These are phyloP conservation scores for Andrena cerasifolii DNA, from an alignment of 1,140 invertebrate genomes.

Conservation along the genomic window DNA sequence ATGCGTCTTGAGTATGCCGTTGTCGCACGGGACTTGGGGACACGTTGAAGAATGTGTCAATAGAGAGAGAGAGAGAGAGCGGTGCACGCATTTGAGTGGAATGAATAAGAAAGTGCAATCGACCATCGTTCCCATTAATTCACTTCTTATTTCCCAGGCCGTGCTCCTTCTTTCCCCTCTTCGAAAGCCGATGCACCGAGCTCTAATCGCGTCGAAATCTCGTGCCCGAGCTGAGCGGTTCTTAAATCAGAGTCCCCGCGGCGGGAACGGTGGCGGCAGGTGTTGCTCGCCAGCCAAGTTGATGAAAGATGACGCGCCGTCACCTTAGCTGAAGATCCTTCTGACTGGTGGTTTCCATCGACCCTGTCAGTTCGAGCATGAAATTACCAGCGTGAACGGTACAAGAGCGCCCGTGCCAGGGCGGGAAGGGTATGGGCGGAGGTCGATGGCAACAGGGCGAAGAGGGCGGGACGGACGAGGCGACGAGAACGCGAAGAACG, in stretches of 20 bases:
- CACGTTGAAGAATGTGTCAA: too few relatives aligned
- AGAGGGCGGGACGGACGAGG: slow-evolving; percentile 1
- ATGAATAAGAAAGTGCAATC: too few relatives aligned
- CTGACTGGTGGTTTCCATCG: slow-evolving; percentile 64
- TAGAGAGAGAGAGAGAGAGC: too few relatives aligned
- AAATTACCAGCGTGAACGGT: slow-evolving; percentile 62
- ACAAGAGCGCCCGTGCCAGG: slow-evolving; percentile 43
- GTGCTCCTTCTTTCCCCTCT: neutral
- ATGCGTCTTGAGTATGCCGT: too few relatives aligned
- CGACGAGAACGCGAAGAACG: neutral
- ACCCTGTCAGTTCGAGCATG: slow-evolving; percentile 67
- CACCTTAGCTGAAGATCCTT: slow-evolving; percentile 59
- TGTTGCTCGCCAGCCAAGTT: slow-evolving; percentile 56
- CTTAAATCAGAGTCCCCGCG: slow-evolving; percentile 15
- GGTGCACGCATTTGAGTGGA: too few relatives aligned
- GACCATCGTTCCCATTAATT: too few relatives aligned
- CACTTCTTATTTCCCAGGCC: neutral
- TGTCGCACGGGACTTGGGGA: too few relatives aligned
- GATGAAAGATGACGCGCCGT: slow-evolving; percentile 67
- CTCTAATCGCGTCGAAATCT: neutral
- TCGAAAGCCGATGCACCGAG: neutral
- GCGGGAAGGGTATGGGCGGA: neutral
- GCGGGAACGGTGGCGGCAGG: slow-evolving; percentile 52
- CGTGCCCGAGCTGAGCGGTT: slow-evolving; percentile 1
- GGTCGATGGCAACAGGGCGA: slow-evolving; percentile 4